These are phyloP conservation scores for Sebastes reedi DNA, from an alignment of 2,797 vertebrate species.

Conservation along the genomic window DNA sequence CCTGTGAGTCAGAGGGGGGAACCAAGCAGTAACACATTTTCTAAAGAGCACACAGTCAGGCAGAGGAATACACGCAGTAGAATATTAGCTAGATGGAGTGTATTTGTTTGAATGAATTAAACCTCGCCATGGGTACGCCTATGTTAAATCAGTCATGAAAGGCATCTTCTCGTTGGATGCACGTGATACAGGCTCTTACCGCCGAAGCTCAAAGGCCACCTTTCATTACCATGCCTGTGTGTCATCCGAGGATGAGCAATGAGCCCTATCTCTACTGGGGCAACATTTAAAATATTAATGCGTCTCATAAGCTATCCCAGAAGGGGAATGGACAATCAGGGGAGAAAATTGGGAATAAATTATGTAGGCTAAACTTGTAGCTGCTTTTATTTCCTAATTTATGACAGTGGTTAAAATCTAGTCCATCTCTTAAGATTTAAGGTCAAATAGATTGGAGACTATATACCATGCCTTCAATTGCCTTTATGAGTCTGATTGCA, in stretches of 20 bases:
- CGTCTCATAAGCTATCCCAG: slow-evolving; percentile 55
- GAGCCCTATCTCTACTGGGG: slow-evolving; percentile 50
- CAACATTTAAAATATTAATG: slow-evolving; percentile 72
- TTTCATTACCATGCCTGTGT: slow-evolving; percentile 57
- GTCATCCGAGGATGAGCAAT: slow-evolving; percentile 66
- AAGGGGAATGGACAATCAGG: slow-evolving; percentile 48
- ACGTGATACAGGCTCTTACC: slow-evolving; percentile 34
- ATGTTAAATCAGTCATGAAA: slow-evolving; percentile 71
- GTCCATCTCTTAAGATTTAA: slow-evolving; percentile 2
- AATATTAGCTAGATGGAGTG: slow-evolving; percentile 10
- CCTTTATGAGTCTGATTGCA: not conserved
- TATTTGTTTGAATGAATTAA: slow-evolving; percentile 59
- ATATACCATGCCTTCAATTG: slow-evolving; percentile 8
- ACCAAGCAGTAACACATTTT: slow-evolving; percentile 4
- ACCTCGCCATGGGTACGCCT: slow-evolving; percentile 31
- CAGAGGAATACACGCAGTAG: slow-evolving; percentile 1
- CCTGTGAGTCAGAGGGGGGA: slow-evolving; percentile 23
- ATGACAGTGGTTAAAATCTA: slow-evolving; percentile 20
- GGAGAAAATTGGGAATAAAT: slow-evolving; percentile 63
- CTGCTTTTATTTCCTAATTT: slow-evolving; percentile 41
- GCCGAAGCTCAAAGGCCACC: slow-evolving; percentile 32
- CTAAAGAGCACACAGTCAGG: slow-evolving; percentile 16
- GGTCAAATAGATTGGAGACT: slow-evolving; percentile 6
- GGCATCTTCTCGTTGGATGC: slow-evolving; percentile 34
- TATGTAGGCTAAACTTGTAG: slow-evolving; percentile 50